phyloP scores from a whole-genome alignment of 2,888 invertebrate genomes.

The Helicoverpa assulta region DNA sequence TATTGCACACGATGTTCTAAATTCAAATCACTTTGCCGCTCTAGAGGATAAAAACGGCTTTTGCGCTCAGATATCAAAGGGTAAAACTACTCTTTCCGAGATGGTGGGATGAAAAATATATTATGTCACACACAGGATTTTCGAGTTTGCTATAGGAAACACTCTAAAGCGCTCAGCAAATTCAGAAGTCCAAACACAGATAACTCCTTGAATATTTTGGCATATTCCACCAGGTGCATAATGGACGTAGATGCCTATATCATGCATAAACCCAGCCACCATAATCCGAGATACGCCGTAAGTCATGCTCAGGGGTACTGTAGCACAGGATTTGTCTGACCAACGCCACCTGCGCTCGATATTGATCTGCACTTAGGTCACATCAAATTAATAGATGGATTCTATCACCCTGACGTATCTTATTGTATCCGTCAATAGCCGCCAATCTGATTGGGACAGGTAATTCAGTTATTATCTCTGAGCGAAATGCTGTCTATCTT shows the following conservation, averaged over 20 bases:
- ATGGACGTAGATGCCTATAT: slow-evolving; percentile 26
- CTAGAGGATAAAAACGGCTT: too few species aligned
- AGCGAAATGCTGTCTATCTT: background rate
- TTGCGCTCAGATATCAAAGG: too few species aligned
- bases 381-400: slow-evolving; percentile 26
- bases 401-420: slow-evolving; percentile 21
- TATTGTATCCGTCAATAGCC: slow-evolving; percentile 37
- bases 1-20: too few species aligned
- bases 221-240: slow-evolving; percentile 28
- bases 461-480: slow-evolving; percentile 30
- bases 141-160: background rate
- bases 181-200: background rate
- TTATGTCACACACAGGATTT: too few species aligned
- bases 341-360: slow-evolving; percentile 43
- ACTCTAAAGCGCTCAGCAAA: background rate
- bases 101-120: too few species aligned
- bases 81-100: too few species aligned
- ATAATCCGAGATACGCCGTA: slow-evolving; percentile 70
- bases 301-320: slow-evolving; percentile 67
- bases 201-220: slow-evolving; percentile 8
- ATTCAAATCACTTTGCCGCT: too few species aligned
- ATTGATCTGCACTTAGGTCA: slow-evolving; percentile 37
- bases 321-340: slow-evolving; percentile 72
- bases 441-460: slow-evolving; percentile 33
- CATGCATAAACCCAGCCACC: slow-evolving; percentile 40